Evolutionary conservation across 2,113 vertebrate species (phyloP), one percentile per base, ranked within the genome.

Genomic region (Saguinus midas): DNA sequence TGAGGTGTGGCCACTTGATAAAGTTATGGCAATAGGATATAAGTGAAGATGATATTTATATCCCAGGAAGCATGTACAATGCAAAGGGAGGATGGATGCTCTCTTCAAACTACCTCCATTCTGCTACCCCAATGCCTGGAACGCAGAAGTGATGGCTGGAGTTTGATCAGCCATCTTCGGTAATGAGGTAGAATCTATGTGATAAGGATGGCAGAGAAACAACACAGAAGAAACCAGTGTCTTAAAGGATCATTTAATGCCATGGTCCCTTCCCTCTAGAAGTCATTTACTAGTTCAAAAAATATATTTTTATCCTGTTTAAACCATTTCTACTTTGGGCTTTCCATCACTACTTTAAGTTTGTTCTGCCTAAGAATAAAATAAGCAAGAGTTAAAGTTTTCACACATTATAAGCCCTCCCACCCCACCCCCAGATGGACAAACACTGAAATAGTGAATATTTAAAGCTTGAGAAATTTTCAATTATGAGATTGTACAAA

Each of bases 391-490:
- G 37, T 66, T 70, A 35, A 66, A 88, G 35, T 29, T 20, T 55
- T 64, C 78, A 13, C 29, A 86, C 20, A 17, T 87, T 37, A 29
- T 0, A 75, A 84, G 20, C 1, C 14, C 25, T 32, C 29, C 61
- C 27, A 64, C 27, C 27, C 27, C 11, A 64, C 27, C 3, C 35
- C 35, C 9, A 18, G 23, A 76, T 43, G 79, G 57, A 64, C 2
- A 55, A 35, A 27, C 14, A 17, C 89, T 90, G 29, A 55, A 58
- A 90, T 89, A 27, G 25, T 93, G 57, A 92, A 78, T 89, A 87
- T 90, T 94, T 95, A 87, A 95, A 95, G 72, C 23, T 58, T 85
- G 29, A 84, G 75, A 76, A 72, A 68, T 82, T 55, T 96, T 90
- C 23, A 57, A 52, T 73, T 45, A 58, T 75, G 21, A 91, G 66